These are phyloP conservation scores for Diorhabda carinulata DNA, from an alignment of 1,140 invertebrate species.

Conservation along the genomic window DNA sequence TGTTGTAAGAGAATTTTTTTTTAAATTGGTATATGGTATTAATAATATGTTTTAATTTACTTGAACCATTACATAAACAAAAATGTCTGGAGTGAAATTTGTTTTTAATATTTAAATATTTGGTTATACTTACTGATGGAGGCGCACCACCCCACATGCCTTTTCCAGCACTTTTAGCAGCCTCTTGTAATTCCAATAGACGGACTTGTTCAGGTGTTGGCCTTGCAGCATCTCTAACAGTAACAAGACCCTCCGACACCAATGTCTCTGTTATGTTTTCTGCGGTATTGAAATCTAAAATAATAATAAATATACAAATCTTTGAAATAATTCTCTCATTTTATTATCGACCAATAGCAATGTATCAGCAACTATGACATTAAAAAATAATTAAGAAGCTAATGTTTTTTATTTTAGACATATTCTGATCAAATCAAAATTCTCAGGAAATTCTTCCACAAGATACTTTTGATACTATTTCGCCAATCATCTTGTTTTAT, in stretches of 20 bases:
- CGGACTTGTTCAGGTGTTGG: constrained; percentile 62
- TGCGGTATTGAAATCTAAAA: constrained; percentile 61
- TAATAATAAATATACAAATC: constrained; percentile 6
- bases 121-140: constrained; percentile 37
- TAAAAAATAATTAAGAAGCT: too few relatives aligned
- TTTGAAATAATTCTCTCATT: not conserved
- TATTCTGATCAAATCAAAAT: too few relatives aligned
- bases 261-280: constrained; percentile 87
- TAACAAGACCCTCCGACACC: constrained; percentile 82
- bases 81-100: too few relatives aligned
- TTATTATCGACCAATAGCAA: not conserved
- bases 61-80: too few relatives aligned
- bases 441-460: too few relatives aligned
- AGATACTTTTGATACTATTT: too few relatives aligned
- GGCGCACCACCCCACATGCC: constrained; percentile 72
- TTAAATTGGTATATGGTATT: too few relatives aligned
- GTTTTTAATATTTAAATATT: not conserved
- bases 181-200: constrained; percentile 84
- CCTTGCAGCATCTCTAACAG: constrained; percentile 74
- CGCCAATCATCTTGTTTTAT: too few relatives aligned
- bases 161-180: constrained; percentile 79
- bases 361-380: too few relatives aligned
- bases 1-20: too few relatives aligned
- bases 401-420: too few relatives aligned
- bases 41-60: too few relatives aligned